phyloP scores from a whole-genome alignment of 2,797 vertebrate species.

The Tokudaia tokunoshimensis region DNA sequence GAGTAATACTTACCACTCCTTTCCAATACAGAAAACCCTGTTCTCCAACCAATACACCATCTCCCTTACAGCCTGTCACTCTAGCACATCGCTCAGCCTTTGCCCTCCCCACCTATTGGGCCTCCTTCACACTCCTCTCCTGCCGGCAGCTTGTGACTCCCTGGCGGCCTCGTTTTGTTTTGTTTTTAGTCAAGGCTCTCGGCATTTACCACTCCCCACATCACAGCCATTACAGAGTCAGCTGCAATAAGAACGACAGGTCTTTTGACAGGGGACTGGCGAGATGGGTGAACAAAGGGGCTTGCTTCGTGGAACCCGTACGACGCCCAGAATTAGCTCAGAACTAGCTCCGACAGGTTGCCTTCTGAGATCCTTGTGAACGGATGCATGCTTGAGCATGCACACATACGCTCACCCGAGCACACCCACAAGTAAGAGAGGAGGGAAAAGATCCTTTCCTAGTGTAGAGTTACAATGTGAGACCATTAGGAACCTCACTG shows the following conservation, averaged over 20 bases:
- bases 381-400: too few species aligned
- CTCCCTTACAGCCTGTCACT: not conserved
- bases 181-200: not conserved
- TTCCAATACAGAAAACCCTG: not conserved
- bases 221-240: not conserved
- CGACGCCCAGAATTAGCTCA: not conserved
- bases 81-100: not conserved
- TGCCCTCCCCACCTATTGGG: not conserved
- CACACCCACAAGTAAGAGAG: too few species aligned
- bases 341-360: not conserved
- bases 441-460: not conserved
- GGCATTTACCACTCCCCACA: not conserved
- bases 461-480: not conserved
- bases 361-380: not conserved
- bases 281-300: not conserved
- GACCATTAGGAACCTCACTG: not conserved
- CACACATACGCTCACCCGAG: not conserved
- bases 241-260: not conserved
- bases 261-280: not conserved
- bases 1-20: not conserved
- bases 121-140: not conserved
- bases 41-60: fast-evolving
- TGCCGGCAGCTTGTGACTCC: not conserved
- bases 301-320: not conserved
- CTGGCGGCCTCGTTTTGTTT: not conserved